Conservation (phyloP, 2,113 vertebrate species). For the Colistium nudipinnis region DNA sequence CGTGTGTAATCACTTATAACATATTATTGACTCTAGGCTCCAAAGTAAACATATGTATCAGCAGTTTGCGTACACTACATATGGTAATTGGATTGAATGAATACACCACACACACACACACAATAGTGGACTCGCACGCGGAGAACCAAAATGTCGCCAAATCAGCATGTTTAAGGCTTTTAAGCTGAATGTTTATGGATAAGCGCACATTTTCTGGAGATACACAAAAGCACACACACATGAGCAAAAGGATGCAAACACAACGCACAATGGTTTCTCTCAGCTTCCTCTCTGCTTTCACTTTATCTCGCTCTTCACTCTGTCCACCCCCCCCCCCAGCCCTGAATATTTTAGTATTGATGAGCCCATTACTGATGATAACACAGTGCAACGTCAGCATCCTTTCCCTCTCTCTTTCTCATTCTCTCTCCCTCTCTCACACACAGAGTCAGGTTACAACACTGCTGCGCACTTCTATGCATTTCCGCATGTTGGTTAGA, state of each 20-base stretch:
- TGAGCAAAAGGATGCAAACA: constrained; percentile 23
- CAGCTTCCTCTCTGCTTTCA: constrained; percentile 24
- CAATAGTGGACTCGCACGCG: not conserved
- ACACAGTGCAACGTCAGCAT: constrained; percentile 75
- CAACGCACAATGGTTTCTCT: constrained; percentile 12
- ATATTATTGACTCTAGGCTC: not conserved
- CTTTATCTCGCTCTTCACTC: constrained; percentile 13
- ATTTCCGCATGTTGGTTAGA: constrained; percentile 14
- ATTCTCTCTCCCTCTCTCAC: not conserved
- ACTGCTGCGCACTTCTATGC: constrained; percentile 49
- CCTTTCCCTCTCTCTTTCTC: constrained; percentile 35
- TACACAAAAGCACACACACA: constrained; percentile 21
- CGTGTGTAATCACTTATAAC: not conserved
- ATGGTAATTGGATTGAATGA: not conserved
- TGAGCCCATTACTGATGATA: constrained; percentile 80
- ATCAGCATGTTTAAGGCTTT: constrained; percentile 17
- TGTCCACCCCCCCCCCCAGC: constrained; percentile 25
- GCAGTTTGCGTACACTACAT: not conserved
- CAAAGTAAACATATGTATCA: not conserved
- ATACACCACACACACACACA: not conserved
- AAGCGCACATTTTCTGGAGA: constrained; percentile 5
- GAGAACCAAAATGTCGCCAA: constrained; percentile 6
- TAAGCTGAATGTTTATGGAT: constrained; percentile 16
- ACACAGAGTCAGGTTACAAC: constrained; percentile 67
- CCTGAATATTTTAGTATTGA: constrained; percentile 81